Base-by-base conservation (phyloP, 2,888 invertebrate genomes). In the Cylindroiulus punctatus region DNA sequence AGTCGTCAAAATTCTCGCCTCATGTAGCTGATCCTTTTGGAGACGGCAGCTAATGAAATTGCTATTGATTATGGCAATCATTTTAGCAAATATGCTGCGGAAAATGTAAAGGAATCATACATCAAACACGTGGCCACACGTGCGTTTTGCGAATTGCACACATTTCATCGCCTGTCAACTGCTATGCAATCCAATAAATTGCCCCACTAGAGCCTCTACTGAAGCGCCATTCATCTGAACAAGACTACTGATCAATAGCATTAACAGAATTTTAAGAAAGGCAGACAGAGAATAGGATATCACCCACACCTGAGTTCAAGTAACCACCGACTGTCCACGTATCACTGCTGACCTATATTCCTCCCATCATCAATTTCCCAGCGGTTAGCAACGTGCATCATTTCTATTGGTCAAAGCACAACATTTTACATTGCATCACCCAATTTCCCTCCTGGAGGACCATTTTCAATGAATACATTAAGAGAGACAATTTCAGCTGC, bases 271-370 rank as follows among this genome's bases (percentile, higher is more conserved):
- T 57, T 57, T 8, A 65, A 65, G 26, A 65, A 65, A 65, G 26
- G 8, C 22, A 4, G 12, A 22, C 0, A 4, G 26, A 26, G 65
- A 65, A 65, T 26, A 26, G 26, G 22, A 65, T 57, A 57, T 3
- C 5, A 65, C 65, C 26, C 65, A 26, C 65, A 26, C 65, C 26
- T 65, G 22, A 26, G 65, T 52, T 52, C 52, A 52, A n/a, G 52
- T 52, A n/a, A 52, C 52, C n/a, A 8, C 65, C 1, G 22, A 65
- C 65, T 26, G 65, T 26, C 65, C 26, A 65, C 26, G 22, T 1
- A 65, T 65, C 26, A 65, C 65, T 65, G 65, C 10, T 65, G 65
- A 65, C 65, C 65, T 65, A 65, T n/a, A 65, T 65, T 65, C n/a
- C n/a, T 65, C 19, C 10, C 22, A 3, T 1, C 65, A 26, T 19